Evolutionary conservation across 2,888 invertebrate species (phyloP), one percentile per base, ranked within the genome.

Genomic region (Baronia brevicornis): DNA sequence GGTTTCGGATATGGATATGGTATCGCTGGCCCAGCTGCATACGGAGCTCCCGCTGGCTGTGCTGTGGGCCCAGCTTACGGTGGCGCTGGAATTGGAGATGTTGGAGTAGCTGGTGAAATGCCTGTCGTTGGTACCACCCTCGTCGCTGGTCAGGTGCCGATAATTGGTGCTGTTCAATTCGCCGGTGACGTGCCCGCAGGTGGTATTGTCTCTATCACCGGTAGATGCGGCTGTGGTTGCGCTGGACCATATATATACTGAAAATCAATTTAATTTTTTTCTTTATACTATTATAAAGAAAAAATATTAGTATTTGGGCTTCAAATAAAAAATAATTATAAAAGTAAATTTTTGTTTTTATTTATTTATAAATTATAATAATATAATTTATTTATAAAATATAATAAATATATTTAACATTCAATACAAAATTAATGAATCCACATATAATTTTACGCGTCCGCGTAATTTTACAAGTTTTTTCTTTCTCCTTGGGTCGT

Each of bases 141-240:
- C 26, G 51, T 62, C 12, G 43, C 47, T 4, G 60, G 64, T 27
- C 52, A 53, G 28, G 51, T 62, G 13, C 63, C 65, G 20, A 55
- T 60, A 28, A 33, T 48, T 15, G 60, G 59, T 18, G 41, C 50
- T 24, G 37, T 56, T 5, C 39, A 39, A 12, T 44, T 52, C 17
- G 39, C 48, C 2, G 51, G 61, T 5, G 53, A 54, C 31, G 37
- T 64, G 38, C 51, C 48, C 13, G 23, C 36, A 30, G 63, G 33
- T 31, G 46, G 44, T 28, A 39, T 44, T 3, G 60, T 60, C 10
- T 39, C 47, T 15, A 57, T 58, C n/a, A n/a, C n/a, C n/a, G n/a
- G n/a, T n/a, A n/a, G n/a, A n/a, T n/a, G n/a, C n/a, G n/a, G n/a
- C 46, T 47, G 46, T 31, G 50, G 44, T 22, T 47, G 47, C 28